Conservation (phyloP, 2,888 invertebrate genomes). For the Aethes cnicana region DNA sequence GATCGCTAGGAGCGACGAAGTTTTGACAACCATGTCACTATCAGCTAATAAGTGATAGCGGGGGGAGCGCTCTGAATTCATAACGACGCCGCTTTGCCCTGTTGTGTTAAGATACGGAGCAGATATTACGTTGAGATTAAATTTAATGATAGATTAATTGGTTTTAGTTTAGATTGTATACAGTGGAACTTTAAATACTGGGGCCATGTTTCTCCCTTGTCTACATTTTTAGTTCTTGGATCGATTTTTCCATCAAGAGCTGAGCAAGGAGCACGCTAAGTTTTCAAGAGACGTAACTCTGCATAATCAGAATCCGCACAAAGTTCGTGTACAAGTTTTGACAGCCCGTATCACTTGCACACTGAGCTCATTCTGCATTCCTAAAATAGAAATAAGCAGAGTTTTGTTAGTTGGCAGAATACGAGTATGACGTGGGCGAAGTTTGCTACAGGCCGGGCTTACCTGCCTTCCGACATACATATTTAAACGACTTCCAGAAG, state of each 20-base stretch:
- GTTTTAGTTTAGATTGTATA: neutral
- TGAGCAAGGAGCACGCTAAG: constrained; percentile 11
- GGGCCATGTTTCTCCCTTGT: too few species aligned
- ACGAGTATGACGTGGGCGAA: constrained; percentile 22
- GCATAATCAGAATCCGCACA: constrained; percentile 49
- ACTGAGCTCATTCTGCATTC: constrained; percentile 59
- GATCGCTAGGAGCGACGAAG: constrained; percentile 59
- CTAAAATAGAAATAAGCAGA: constrained; percentile 64
- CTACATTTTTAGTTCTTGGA: neutral
- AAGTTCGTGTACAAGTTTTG: constrained; percentile 52
- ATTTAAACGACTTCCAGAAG: constrained; percentile 29
- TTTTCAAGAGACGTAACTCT: constrained; percentile 42
- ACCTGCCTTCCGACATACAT: constrained; percentile 30
- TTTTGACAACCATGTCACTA: constrained; percentile 76
- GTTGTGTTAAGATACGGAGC: constrained; percentile 39
- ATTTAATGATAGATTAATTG: constrained; percentile 1
- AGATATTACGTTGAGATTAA: constrained; percentile 3
- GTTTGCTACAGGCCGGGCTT: constrained; percentile 20
- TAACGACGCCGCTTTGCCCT: constrained; percentile 43
- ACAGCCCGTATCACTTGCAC: constrained; percentile 59
- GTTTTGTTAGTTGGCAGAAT: constrained; percentile 38
- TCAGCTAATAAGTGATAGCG: constrained; percentile 63
- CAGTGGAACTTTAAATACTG: neutral
- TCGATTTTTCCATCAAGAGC: constrained; percentile 7
- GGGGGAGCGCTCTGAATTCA: constrained; percentile 62